A percentile compares a stretch with the other conserved stretches of the same genome.
phyloP scores from a whole-genome alignment of 2,797 vertebrate species.

The Strix occidentalis region DNA sequence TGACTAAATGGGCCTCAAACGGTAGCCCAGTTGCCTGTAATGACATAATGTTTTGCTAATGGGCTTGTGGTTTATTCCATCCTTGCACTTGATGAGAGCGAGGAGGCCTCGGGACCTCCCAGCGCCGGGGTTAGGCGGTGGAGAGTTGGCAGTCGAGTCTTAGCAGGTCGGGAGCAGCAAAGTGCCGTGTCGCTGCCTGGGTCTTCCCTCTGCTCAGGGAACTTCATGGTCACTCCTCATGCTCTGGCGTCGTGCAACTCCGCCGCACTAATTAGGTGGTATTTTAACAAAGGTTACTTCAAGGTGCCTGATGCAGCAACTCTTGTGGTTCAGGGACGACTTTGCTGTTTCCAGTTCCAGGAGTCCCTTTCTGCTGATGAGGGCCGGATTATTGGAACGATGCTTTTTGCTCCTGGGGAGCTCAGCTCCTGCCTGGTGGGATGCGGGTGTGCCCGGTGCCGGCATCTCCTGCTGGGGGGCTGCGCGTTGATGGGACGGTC shows the following conservation, averaged over 20 bases:
- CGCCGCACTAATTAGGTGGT: not conserved
- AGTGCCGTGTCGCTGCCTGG: not conserved
- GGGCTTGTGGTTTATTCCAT: conserved; percentile 2
- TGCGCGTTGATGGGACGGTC: accelerated
- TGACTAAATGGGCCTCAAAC: not conserved
- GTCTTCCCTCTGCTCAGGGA: conserved; percentile 18
- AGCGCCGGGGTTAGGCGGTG: not conserved
- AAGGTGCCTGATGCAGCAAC: conserved; percentile 44
- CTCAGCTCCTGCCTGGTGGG: not conserved
- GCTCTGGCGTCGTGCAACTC: not conserved
- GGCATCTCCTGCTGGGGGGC: not conserved
- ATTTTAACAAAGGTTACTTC: conserved; percentile 25
- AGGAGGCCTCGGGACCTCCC: not conserved
- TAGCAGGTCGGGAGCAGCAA: conserved; percentile 3
- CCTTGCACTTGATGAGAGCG: not conserved
- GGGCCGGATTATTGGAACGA: not conserved
- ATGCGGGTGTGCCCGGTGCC: accelerated
- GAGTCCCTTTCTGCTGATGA: accelerated
- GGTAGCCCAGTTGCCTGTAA: not conserved
- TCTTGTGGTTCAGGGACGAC: conserved; percentile 8
- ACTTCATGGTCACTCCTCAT: conserved; percentile 9
- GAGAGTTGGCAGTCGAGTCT: not conserved
- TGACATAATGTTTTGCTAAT: not conserved
- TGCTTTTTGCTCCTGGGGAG: not conserved
- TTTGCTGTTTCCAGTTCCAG: not conserved